A percentile compares a stretch with the other conserved stretches of the same genome.
Evolutionary conservation across 2,888 invertebrate genomes (phyloP).

Genomic region (Geophilus truncorum): DNA sequence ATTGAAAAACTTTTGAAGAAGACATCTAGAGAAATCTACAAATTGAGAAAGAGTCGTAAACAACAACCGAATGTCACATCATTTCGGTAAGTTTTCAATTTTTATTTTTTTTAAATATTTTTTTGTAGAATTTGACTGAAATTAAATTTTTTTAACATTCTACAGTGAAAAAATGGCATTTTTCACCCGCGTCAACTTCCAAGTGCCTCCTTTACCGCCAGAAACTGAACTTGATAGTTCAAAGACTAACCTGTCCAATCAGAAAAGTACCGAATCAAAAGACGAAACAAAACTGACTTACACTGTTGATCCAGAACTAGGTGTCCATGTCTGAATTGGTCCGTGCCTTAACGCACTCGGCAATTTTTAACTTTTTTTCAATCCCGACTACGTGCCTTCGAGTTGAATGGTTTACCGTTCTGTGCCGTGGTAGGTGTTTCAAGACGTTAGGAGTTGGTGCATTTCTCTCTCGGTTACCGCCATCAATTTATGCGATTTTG

Average conservation of each 20-base stretch:
- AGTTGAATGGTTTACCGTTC: background rate
- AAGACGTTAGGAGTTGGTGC: background rate
- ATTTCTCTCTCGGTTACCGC: background rate
- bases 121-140: background rate
- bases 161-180: slow-evolving; percentile 92
- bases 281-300: slow-evolving; percentile 37
- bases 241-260: slow-evolving; percentile 19
- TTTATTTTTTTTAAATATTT: no score
- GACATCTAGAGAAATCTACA: slow-evolving; percentile 86
- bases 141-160: background rate
- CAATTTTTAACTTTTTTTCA: background rate
- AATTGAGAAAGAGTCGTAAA: slow-evolving; percentile 77
- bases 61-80: slow-evolving; percentile 86
- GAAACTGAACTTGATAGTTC: slow-evolving; percentile 36
- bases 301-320: slow-evolving; percentile 41
- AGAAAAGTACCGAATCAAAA: background rate
- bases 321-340: slow-evolving; percentile 41
- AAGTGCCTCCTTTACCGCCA: slow-evolving; percentile 43
- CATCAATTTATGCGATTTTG: background rate
- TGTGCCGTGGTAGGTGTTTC: background rate
- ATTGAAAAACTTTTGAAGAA: slow-evolving; percentile 76
- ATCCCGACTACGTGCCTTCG: background rate
- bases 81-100: slow-evolving; percentile 77
- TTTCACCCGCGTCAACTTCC: slow-evolving; percentile 62
- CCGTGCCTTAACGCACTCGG: background rate